Evolutionary conservation across 2,797 vertebrate species (phyloP).

Genomic region (Furcifer pardalis): DNA sequence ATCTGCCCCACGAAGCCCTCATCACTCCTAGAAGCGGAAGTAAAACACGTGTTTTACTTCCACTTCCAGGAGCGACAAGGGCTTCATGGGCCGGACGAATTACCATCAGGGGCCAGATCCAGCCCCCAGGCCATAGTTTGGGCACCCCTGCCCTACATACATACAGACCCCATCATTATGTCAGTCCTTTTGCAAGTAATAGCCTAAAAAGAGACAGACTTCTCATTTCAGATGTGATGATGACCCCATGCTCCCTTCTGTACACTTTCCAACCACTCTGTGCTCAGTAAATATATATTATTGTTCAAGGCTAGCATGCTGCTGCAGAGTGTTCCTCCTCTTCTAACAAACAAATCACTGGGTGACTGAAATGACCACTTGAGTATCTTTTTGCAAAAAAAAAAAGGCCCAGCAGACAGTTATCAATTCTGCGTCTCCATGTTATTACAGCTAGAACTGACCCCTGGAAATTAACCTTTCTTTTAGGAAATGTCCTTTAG

Average conservation of each 20-base stretch:
- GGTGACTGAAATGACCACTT: not conserved
- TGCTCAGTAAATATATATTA: not conserved
- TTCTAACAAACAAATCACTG: slow-evolving; percentile 8
- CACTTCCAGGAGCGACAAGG: too few relatives aligned
- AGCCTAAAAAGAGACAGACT: not conserved
- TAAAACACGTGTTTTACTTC: too few relatives aligned
- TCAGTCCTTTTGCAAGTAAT: not conserved
- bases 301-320: not conserved
- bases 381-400: not conserved
- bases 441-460: slow-evolving; percentile 12
- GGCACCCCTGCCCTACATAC: too few relatives aligned
- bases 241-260: not conserved
- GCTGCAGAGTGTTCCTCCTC: not conserved
- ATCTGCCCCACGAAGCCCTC: too few relatives aligned
- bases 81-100: too few relatives aligned
- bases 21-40: too few relatives aligned
- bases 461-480: not conserved
- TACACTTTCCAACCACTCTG: not conserved
- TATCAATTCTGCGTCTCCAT: not conserved
- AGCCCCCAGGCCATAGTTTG: too few relatives aligned
- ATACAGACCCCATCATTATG: not conserved
- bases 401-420: not conserved
- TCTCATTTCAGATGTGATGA: not conserved
- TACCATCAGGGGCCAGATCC: too few relatives aligned
- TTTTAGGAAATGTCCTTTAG: not conserved